phyloP scores from a whole-genome alignment of 2,113 vertebrate genomes.

The Seriola rivoliana region DNA sequence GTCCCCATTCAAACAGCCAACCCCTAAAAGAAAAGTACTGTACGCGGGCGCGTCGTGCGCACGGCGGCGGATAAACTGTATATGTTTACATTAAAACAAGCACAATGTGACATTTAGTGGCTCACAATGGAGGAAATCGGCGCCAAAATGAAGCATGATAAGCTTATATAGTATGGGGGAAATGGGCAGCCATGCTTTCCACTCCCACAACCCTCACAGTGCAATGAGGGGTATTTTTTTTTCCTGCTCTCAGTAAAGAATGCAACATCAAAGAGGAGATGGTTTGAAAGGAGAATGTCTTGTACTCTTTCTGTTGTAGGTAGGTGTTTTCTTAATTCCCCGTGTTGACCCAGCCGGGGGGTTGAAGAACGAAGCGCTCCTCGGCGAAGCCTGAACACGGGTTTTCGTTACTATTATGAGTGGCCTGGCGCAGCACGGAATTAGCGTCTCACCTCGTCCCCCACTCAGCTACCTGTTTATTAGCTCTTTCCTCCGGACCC shows the following conservation, averaged over 20 bases:
- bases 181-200: conserved; percentile 85
- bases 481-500: conserved; percentile 89
- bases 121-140: conserved; percentile 71
- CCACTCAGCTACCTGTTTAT: conserved; percentile 89
- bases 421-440: conserved; percentile 86
- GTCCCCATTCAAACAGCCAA: conserved; percentile 72
- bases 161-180: conserved; percentile 79
- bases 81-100: conserved; percentile 49
- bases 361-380: conserved; percentile 48
- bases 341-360: conserved; percentile 46
- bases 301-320: conserved; percentile 53
- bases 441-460: conserved; percentile 85
- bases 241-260: conserved; percentile 66
- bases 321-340: conserved; percentile 55
- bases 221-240: conserved; percentile 76
- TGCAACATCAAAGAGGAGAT: conserved; percentile 75
- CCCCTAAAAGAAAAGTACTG: conserved; percentile 40
- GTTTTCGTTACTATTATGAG: conserved; percentile 74
- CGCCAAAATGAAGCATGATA: conserved; percentile 85
- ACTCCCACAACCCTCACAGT: conserved; percentile 85
- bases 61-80: conserved; percentile 24
- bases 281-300: conserved; percentile 59
- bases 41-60: conserved; percentile 23
- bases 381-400: conserved; percentile 51
- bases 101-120: conserved; percentile 35